Conservation (phyloP, 2,888 invertebrate species). For the Germaria angustata region DNA sequence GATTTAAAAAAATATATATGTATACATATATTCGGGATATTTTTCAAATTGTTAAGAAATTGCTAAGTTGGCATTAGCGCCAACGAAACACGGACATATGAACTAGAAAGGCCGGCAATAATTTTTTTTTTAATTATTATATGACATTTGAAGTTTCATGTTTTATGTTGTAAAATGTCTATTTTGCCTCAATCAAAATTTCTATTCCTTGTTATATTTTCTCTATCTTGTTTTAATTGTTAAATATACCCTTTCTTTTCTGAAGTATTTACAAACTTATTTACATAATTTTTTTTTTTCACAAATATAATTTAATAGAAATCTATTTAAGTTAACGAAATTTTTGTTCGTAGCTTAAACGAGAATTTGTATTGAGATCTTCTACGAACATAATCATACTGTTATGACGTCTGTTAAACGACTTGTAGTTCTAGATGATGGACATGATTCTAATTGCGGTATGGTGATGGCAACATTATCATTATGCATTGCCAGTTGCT, state of each 20-base stretch:
- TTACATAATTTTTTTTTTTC: constrained; percentile 14
- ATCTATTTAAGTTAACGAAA: neutral
- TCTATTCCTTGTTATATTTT: neutral
- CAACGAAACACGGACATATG: too few relatives aligned
- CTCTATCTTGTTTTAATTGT: neutral
- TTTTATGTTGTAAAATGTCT: neutral
- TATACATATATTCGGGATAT: too few relatives aligned
- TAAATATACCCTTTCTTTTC: neutral
- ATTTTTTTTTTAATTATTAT: too few relatives aligned
- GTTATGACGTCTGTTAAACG: constrained; percentile 63
- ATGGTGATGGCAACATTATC: constrained; percentile 59
- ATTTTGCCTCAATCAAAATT: constrained; percentile 1
- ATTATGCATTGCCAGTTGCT: constrained; percentile 38
- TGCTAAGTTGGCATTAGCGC: too few relatives aligned
- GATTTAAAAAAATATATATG: too few relatives aligned
- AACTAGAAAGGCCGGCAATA: too few relatives aligned
- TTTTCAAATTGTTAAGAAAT: too few relatives aligned
- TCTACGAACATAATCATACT: constrained; percentile 54
- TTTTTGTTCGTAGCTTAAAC: neutral
- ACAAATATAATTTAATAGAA: constrained; percentile 7
- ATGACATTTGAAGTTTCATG: too few relatives aligned
- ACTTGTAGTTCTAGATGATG: constrained; percentile 39
- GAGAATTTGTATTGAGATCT: constrained; percentile 1
- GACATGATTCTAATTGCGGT: constrained; percentile 37
- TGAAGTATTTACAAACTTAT: constrained; percentile 51